A percentile compares a stretch with the other conserved stretches of the same genome.
phyloP scores from a whole-genome alignment of 2,888 invertebrate species.

The Balanococcus diminutus region DNA sequence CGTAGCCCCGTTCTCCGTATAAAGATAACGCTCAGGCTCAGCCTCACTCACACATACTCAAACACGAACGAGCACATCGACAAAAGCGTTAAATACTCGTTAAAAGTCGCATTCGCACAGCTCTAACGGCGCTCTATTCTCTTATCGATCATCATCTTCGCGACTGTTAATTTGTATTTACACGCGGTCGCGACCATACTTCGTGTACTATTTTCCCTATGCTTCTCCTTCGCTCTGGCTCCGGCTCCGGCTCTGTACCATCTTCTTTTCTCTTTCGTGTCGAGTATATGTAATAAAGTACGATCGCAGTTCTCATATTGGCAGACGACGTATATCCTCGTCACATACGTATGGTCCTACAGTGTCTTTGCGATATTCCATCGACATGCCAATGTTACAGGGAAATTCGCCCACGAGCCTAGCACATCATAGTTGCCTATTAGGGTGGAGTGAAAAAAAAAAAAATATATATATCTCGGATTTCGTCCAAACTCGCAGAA shows the following conservation, averaged over 20 bases:
- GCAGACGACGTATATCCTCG: background rate
- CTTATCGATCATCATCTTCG: background rate
- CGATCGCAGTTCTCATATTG: background rate
- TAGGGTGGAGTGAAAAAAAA: too few relatives aligned
- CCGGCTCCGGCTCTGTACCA: background rate
- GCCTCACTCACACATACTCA: background rate
- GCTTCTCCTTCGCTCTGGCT: background rate
- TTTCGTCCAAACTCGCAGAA: too few relatives aligned
- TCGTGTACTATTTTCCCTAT: background rate
- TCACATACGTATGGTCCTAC: too few relatives aligned
- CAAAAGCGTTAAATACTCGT: slow-evolving; percentile 31
- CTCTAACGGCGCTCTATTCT: slow-evolving; percentile 13
- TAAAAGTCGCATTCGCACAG: background rate
- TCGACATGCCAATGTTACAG: too few relatives aligned
- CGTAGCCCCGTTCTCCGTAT: background rate
- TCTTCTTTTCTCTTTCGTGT: background rate
- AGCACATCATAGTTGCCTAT: too few relatives aligned
- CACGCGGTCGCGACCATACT: slow-evolving; percentile 1
- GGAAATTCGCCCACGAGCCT: too few relatives aligned
- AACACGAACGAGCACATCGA: background rate
- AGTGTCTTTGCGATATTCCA: too few relatives aligned
- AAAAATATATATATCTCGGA: too few relatives aligned
- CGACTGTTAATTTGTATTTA: slow-evolving; percentile 34
- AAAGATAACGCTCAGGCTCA: background rate
- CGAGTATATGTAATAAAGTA: too few relatives aligned